Evolutionary conservation across 1,140 invertebrate genomes (phyloP).

Genomic region (Drosophila cardini): DNA sequence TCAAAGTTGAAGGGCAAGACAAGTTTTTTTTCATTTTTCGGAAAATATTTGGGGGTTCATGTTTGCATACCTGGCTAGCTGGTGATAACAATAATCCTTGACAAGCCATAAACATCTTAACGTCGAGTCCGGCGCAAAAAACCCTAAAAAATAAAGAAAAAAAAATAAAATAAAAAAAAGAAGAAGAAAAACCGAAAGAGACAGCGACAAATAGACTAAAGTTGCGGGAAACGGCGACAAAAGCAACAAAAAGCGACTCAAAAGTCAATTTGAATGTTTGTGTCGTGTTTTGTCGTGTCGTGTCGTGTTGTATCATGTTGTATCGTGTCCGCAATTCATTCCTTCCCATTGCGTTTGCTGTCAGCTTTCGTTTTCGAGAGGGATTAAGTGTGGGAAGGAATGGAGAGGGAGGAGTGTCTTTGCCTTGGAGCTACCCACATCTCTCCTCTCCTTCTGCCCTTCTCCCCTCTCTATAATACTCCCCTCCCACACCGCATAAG

Average conservation of each 20-base stretch:
- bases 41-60: constrained; percentile 1
- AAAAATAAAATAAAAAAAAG: neutral
- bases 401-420: neutral
- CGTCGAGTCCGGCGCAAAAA: constrained; percentile 46
- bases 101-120: constrained; percentile 83
- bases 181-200: neutral
- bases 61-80: constrained; percentile 80
- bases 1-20: too few relatives aligned
- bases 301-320: neutral
- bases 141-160: neutral
- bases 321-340: constrained; percentile 47
- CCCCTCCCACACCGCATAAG: constrained; percentile 49
- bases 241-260: constrained; percentile 33
- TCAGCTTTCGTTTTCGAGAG: constrained; percentile 34
- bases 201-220: constrained; percentile 66
- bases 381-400: neutral
- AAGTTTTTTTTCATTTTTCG: neutral
- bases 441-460: constrained; percentile 26
- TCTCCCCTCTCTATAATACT: constrained; percentile 3
- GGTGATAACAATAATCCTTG: constrained; percentile 83
- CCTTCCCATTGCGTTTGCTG: constrained; percentile 22
- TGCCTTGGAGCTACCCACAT: neutral
- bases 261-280: constrained; percentile 81
- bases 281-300: constrained; percentile 26
- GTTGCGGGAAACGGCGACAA: constrained; percentile 19